Base-by-base conservation (phyloP, 2,888 invertebrate genomes). In the Cheilosia vulpina region DNA sequence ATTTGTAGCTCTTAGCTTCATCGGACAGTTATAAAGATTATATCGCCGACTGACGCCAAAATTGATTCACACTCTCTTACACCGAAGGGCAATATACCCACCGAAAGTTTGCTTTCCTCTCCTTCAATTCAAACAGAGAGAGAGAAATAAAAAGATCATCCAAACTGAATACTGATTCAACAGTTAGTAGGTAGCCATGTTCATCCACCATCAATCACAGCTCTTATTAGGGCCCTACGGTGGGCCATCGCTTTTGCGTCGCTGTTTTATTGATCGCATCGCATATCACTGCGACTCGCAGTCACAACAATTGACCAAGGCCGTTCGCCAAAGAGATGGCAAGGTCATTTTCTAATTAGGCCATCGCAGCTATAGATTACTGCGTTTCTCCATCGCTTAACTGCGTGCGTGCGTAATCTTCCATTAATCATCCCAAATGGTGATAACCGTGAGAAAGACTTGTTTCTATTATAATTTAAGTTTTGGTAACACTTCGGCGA, bases 341-440 rank as follows among this genome's bases (percentile, higher is more conserved):
- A 87, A 87, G 87, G 84, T 65, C 80, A 69, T 73, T 80, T 76
- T 60, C 68, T 84, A 73, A 87, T 73, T 87, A 80, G 87, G 84
- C 80, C 84, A 87, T 58, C 84, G 41, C 31, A 71, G 43, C 60
- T 2, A 38, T 7, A 31, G 24, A 24, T 4, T n/a, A 27, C 21
- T 45, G 45, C 68, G 43, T 45, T 45, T 3, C 21, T 45, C 5
- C 21, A 1, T 38, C 27, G n/a, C n/a, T 17, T 17, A 38, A 0
- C n/a, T n/a, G 34, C 38, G 45, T 55, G 52, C 43, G 38, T 69
- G 47, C 43, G 55, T 72, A 71, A 63, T 53, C 71, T 43, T 63
- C 60, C 47, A 50, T 75, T 53, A 62, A 43, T 66, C 77, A 82
- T 78, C 58, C 50, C 65, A 79, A 58, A 72, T 73, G 72, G 63